Evolutionary conservation across 1,140 invertebrate species (phyloP), one percentile per base, ranked within the genome.

Genomic region (Drosophila sulfurigaster): DNA sequence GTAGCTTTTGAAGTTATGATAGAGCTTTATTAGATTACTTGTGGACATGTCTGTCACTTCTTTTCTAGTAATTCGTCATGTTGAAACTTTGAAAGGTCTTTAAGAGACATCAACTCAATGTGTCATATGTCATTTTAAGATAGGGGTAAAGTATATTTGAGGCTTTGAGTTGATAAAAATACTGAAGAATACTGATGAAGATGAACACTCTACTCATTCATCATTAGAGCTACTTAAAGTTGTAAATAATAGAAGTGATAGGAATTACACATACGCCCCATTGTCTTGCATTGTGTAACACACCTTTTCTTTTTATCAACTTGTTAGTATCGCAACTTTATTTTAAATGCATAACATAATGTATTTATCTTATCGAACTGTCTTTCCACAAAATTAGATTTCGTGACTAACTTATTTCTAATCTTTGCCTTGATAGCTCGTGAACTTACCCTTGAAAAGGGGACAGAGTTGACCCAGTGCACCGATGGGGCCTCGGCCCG

Each of bases 381-480:
- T 13, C 68, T 11, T 38, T 38, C 15, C 46, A 16, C 20, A 11
- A 32, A 16, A n/a, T 20, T 52, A 30, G 11, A 3, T 51, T 48
- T 15, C 10, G 20, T 35, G 46, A 62, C 59, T 64, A 63, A 30
- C 48, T 43, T n/a, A 56, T 32, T 16, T 41, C 3, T 15, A 41
- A 32, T 13, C 5, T 54, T 54, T 11, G 25, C 49, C 49, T 10
- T 60, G 25, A 1, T 8, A 28, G n/a, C 16, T n/a, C 10, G 5
- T 32, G 8, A 45, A 80, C 90, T 86, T 94, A 97, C 97, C 97
- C 96, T 97, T 97, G 76, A 97, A 96, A 56, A 97, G 93, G 15
- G 97, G 97, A 91, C 96, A 97, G 60, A 97, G 94, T 93, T 97
- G 96, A 60, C 96, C 96, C 75, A 97, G 92, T 45, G 96, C 96